Conservation (phyloP, 2,888 invertebrate genomes). For the Sinohyriopsis cumingii region DNA sequence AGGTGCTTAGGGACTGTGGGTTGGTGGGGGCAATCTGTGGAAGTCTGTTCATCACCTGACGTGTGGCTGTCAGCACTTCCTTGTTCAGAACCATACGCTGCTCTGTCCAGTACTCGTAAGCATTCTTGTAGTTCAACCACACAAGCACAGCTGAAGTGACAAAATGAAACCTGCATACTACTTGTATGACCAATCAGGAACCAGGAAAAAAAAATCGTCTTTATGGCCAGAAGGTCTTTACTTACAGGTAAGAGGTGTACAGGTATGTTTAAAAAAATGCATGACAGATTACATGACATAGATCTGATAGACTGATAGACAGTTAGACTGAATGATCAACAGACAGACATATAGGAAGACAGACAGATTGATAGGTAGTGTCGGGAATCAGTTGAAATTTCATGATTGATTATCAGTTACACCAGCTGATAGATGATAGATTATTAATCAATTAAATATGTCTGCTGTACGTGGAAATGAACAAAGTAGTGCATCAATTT, state of each 20-base stretch:
- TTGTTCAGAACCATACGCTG: slow-evolving; percentile 92
- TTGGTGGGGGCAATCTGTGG: slow-evolving; percentile 67
- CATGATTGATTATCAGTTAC: too few relatives aligned
- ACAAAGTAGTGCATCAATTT: too few relatives aligned
- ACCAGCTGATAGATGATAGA: too few relatives aligned
- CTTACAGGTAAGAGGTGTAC: neutral
- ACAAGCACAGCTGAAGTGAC: slow-evolving; percentile 81
- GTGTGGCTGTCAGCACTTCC: slow-evolving; percentile 78
- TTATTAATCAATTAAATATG: too few relatives aligned
- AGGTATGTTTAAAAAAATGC: neutral
- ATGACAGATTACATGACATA: neutral
- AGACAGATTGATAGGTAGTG: too few relatives aligned
- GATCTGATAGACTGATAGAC: neutral
- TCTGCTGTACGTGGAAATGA: too few relatives aligned
- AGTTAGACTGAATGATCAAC: too few relatives aligned
- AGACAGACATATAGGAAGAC: too few relatives aligned
- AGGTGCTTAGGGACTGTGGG: slow-evolving; percentile 80
- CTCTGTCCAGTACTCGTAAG: slow-evolving; percentile 99
- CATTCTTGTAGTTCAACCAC: slow-evolving; percentile 99
- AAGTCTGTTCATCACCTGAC: slow-evolving; percentile 80
- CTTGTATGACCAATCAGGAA: neutral
- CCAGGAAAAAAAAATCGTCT: neutral
- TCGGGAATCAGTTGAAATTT: too few relatives aligned
- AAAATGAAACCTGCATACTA: slow-evolving; percentile 3
- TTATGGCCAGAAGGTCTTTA: neutral